Conservation (phyloP, 2,113 vertebrate genomes). For the Variabilichromis moorii region DNA sequence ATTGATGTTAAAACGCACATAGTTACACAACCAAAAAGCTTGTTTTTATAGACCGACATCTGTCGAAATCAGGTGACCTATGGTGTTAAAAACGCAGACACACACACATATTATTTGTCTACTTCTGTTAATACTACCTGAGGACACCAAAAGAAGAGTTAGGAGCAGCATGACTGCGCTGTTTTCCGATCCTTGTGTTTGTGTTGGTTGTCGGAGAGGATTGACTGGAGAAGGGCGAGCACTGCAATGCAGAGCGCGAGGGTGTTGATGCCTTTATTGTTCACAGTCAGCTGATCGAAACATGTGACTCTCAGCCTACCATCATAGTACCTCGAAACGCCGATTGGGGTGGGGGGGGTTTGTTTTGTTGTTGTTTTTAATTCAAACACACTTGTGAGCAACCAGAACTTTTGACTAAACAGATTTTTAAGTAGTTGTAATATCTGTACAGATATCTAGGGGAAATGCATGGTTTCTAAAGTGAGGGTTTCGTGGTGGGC, state of each 20-base stretch:
- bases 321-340: neutral
- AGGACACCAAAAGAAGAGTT: conserved; percentile 63
- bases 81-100: fast-evolving
- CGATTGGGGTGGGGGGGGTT: neutral
- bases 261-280: conserved; percentile 22
- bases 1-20: neutral
- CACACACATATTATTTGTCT: neutral
- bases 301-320: conserved; percentile 42
- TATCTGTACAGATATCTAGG: neutral
- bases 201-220: fast-evolving
- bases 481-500: neutral
- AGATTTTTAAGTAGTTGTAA: neutral
- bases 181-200: neutral
- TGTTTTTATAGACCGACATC: neutral
- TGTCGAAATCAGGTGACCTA: neutral
- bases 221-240: fast-evolving
- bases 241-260: conserved; percentile 24
- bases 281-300: conserved; percentile 61
- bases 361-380: neutral
- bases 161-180: conserved; percentile 60
- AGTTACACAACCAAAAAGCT: neutral
- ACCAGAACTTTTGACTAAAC: neutral
- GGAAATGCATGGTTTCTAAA: neutral
- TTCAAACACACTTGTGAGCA: neutral
- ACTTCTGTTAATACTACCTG: conserved; percentile 47